Conservation (phyloP, 2,113 vertebrate species). For the Cichladusa arquata region DNA sequence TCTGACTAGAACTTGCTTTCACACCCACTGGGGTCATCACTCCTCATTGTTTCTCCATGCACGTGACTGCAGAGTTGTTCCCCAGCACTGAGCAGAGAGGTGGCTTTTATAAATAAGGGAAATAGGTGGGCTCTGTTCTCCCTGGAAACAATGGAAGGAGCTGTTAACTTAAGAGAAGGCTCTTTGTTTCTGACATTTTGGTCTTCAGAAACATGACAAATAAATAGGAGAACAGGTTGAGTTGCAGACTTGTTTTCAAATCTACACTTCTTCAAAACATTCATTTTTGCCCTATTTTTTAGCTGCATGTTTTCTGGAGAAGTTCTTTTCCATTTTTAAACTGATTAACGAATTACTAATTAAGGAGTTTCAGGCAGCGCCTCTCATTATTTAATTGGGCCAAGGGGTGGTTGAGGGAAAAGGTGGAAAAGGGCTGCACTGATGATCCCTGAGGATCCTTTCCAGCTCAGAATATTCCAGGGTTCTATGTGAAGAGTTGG, state of each 20-base stretch:
- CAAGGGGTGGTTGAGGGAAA: not conserved
- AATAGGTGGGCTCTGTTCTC: slow-evolving; percentile 28
- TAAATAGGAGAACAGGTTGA: not conserved
- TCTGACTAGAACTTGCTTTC: not conserved
- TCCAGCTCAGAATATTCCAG: rapidly evolving
- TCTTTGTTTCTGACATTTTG: not conserved
- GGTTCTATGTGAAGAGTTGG: not conserved
- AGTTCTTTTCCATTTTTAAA: not conserved
- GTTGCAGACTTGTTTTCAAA: not conserved
- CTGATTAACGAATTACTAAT: not conserved
- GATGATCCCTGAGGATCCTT: rapidly evolving
- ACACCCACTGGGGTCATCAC: not conserved
- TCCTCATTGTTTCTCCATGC: not conserved
- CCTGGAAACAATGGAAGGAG: slow-evolving; percentile 24
- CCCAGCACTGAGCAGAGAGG: not conserved
- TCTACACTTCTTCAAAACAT: not conserved
- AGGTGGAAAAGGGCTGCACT: rapidly evolving
- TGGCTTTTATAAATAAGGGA: slow-evolving; percentile 41
- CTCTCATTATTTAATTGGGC: not conserved
- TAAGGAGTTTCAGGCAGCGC: not conserved
- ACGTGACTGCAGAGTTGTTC: not conserved
- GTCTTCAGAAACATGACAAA: not conserved
- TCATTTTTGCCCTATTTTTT: not conserved
- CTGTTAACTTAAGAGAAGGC: not conserved
- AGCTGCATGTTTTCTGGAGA: not conserved